phyloP scores from a whole-genome alignment of 2,888 invertebrate genomes.

The Tetrapedia diversipes region DNA sequence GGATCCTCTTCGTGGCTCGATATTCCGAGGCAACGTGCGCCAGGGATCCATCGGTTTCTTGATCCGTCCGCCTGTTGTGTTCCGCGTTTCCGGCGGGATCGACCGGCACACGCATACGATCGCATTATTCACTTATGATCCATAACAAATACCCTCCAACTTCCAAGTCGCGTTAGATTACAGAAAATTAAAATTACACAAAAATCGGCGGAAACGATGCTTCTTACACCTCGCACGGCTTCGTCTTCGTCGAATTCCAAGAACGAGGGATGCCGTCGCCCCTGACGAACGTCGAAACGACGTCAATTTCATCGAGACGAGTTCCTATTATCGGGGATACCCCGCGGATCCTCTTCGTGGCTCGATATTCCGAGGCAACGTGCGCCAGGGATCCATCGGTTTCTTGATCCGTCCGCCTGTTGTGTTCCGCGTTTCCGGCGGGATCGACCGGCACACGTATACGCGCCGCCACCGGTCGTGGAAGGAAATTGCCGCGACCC shows the following conservation, averaged over 20 bases:
- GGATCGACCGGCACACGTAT: slow-evolving; percentile 55
- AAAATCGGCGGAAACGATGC: too few species aligned
- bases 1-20: too few species aligned
- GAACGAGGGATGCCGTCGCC: neutral
- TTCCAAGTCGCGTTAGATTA: too few species aligned
- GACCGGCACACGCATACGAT: too few species aligned
- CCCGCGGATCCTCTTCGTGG: slow-evolving; percentile 33
- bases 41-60: too few species aligned
- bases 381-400: slow-evolving; percentile 60
- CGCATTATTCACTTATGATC: too few species aligned
- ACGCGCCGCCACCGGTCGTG: slow-evolving; percentile 59
- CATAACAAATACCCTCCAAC: too few species aligned
- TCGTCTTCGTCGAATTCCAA: slow-evolving; percentile 12
- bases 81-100: too few species aligned
- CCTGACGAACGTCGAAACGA: slow-evolving; percentile 29
- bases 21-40: too few species aligned
- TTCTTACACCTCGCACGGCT: too few species aligned
- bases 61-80: too few species aligned
- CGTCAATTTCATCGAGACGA: slow-evolving; percentile 46
- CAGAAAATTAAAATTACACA: too few species aligned
- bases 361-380: slow-evolving; percentile 58
- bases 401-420: slow-evolving; percentile 60
- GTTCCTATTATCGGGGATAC: slow-evolving; percentile 50
- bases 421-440: slow-evolving; percentile 48
- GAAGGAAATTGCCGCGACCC: slow-evolving; percentile 81